These are phyloP conservation scores for Zaprionus nigranus DNA, from an alignment of 1,140 invertebrate genomes.

Conservation along the genomic window DNA sequence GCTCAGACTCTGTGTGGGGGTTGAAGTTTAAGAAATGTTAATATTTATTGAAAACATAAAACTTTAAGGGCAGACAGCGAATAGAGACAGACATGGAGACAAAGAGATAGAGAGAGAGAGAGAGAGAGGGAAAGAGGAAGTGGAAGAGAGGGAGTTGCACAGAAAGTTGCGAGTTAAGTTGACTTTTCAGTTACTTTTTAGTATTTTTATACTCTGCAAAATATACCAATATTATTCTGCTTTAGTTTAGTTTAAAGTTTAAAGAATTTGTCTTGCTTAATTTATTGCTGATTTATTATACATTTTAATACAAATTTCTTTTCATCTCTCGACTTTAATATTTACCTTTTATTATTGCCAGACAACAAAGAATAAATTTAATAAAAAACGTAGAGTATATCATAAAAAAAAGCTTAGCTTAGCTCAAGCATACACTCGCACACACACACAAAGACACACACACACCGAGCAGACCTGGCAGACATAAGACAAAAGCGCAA, in stretches of 20 bases:
- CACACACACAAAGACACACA: background rate
- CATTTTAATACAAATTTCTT: background rate
- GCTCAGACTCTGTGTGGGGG: background rate
- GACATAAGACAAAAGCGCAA: conserved; percentile 52
- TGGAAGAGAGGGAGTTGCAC: background rate
- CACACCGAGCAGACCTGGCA: background rate
- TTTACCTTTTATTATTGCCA: conserved; percentile 24
- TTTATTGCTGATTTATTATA: background rate
- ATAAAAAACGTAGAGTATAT: conserved; percentile 25
- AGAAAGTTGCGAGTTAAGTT: conserved; percentile 8
- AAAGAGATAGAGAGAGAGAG: background rate
- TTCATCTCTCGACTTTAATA: conserved; percentile 3
- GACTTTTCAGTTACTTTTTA: background rate
- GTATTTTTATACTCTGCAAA: background rate
- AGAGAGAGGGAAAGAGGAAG: background rate
- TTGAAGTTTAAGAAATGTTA: conserved; percentile 48
- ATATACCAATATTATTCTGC: background rate
- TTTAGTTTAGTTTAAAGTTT: background rate
- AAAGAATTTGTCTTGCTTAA: background rate
- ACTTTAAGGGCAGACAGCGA: conserved; percentile 22
- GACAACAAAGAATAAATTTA: conserved; percentile 8
- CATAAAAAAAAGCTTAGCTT: conserved; percentile 41
- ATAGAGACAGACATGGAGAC: background rate
- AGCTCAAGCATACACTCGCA: conserved; percentile 6
- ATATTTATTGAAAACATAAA: conserved; percentile 62